Evolutionary conservation across 35 echinoderm and acorn worm species (phyloP), one percentile per base, ranked within the genome.

Genomic region (Hemicentrotus pulcherrimus): DNA sequence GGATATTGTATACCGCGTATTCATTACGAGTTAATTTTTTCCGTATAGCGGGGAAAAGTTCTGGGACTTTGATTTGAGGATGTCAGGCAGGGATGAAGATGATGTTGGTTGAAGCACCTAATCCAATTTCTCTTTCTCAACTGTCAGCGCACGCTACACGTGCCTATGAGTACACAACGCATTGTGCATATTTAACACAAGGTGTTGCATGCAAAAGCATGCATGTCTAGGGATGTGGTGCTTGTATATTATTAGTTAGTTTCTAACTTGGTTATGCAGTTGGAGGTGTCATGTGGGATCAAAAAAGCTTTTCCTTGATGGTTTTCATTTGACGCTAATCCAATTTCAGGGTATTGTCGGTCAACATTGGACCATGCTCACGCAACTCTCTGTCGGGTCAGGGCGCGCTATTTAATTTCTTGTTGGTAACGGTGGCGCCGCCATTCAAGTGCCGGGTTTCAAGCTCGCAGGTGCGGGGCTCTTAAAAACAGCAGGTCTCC

Each of bases 191-290:
- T 78, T 33, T 58, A 93, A 93, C 91, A 50, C 91, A 93, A 93
- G 46, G 91, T 93, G 48, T 93, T 93, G 91, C 47, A 93, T 93
- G 91, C 91, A 31, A 93, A 93, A 93, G 91, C 91, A 93, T 93
- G 91, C 91, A 2, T 47, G 91, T 31, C 65, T 47, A 46, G 18
- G 46, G 91, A 12, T 31, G 45, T 47, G 91, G 30, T 58, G 91
- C 91, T 58, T 93, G 91, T 93, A 93, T 93, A 93, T 93, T 93
- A 93, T 93, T 93, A 93, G 91, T 93, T 93, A 93, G 91, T 93
- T 93, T 93, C 91, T 93, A 93, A 93, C 91, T 93, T 93, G 48
- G 91, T 93, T 93, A 93, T 93, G 46, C 91, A 47, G 91, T 93
- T 50, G 91, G 48, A 93, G 91, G 91, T 93, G 91, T 93, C 91